Evolutionary conservation across 2,888 invertebrate species (phyloP), one percentile per base, ranked within the genome.

Genomic region (Clanis bilineata): DNA sequence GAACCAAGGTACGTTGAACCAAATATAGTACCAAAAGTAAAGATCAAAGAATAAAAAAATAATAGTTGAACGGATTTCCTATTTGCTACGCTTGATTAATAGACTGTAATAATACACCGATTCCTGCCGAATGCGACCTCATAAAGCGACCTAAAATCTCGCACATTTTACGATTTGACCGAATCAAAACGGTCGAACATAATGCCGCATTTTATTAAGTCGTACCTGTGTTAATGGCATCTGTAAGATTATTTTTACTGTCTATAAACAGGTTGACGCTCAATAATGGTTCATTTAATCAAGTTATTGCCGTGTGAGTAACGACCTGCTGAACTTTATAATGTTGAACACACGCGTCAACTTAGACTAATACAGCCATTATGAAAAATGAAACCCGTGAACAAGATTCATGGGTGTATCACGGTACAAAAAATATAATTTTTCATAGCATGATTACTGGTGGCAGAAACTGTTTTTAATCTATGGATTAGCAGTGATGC

Each of bases 181-280:
- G 54, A 64, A 65, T 45, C 56, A 57, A 63, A 61, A 56, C 59
- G 36, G 63, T 61, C 59, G 59, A 62, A 59, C 65, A 59, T 67
- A 61, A 62, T 65, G 60, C 38, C 57, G 28, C 56, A 61, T 67
- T 71, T 70, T 70, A 67, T 69, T 70, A 66, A 57, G 61, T 65
- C 64, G 57, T 64, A 61, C 61, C 62, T 62, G 66, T 64, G 66
- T 68, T 69, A 69, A 71, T 70, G 65, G 69, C 65, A 51, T 67
- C 64, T 60, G 59, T 66, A 68, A 71, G 65, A 72, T 73, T 69
- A 69, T 67, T 71, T 73, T 71, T 70, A 70, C 63, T 62, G 62
- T 62, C 64, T 57, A 62, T 71, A 66, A 73, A 67, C 64, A 66
- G 65, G 66, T 65, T 65, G 64, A 67, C 62, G 57, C 43, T 59